Base-by-base conservation (phyloP, 2,113 vertebrate genomes). In the Anhinga rufa region DNA sequence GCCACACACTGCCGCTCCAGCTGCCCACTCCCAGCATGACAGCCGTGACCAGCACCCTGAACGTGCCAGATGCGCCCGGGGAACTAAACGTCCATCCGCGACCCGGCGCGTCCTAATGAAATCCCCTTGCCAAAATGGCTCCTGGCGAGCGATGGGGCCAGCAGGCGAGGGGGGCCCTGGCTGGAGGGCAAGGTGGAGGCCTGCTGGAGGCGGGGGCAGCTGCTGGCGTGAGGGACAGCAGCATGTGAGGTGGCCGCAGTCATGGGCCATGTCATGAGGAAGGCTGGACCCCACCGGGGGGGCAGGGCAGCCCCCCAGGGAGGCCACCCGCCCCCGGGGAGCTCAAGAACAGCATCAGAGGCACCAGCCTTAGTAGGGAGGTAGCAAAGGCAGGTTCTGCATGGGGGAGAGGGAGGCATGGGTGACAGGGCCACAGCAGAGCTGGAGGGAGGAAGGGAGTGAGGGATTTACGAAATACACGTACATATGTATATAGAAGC, bases 371-470 rank as follows among this genome's bases (percentile, higher is more conserved):
- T 13, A 18, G 13, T 4, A 46, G 32, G 29, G 25, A 76, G 17
- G 32, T 38, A 15, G 15, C 6, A 55, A 80, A 64, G 32, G 14
- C 1, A 0, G 34, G 28, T 44, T 9, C 22, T 49, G 17, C 34
- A 2, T 12, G 12, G 13, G 12, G 31, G 7, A 21, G 21, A 9
- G 1, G 9, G 71, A 52, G 44, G 51, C 2, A 1, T 0, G 1
- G 44, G 60, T 46, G 1, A 0, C 2, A 38, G 17, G 36, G 32
- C 26, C 2, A 2, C 12, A 36, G 55, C n/a, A 69, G 5, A 54
- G 14, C 2, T 3, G 13, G 9, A 46, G 8, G 10, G 14, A 78
- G 21, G 31, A 20, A 52, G 13, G 40, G 22, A 79, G 44, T 15
- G 21, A 82, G 12, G 12, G 24, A 14, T 24, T 44, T 69, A 92